Base-by-base conservation (phyloP, 2,888 invertebrate species). In the Leucophenga montana region DNA sequence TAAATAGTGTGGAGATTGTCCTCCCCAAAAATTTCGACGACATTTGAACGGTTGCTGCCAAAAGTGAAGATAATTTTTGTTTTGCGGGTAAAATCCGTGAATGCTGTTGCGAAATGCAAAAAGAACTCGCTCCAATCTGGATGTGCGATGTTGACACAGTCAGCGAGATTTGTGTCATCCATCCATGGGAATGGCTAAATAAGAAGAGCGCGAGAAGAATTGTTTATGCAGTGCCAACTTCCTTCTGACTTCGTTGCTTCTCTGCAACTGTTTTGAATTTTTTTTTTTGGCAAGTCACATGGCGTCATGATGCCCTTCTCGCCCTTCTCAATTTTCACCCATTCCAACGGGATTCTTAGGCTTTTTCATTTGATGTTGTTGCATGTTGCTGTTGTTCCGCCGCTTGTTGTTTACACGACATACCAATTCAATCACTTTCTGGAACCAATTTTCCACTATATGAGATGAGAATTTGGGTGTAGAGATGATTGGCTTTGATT, bases 71-170 rank as follows among this genome's bases (percentile, higher is more conserved):
- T 31, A 22, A 27, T 57, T n/a, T 57, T 8, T n/a, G 13, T 27
- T 22, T 18, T 18, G 22, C 20, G 56, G 27, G 22, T 16, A 16
- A 53, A 13, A 14, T 27, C 27, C 13, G 22, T 31, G 16, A 16
- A 9, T 46, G 62, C 53, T 64, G 56, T 22, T 22, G 56, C 56
- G 27, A 71, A 69, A 68, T 68, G 70, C 75, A 39, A 73, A 77
- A 27, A 27, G 27, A 27, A 3, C 4, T 27, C 27, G 27, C 27
- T 27, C 27, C 27, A 27, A 75, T 68, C 70, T 67, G 53, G 71
- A 53, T 64, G 39, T 39, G 39, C 39, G 39, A 39, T 11, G 39
- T 39, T 39, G 67, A 56, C 70, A 54, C 14, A 67, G 64, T 66
- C 70, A 76, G 76, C 54, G 20, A 9, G 18, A 46, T 62, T 62